A percentile compares a stretch with the other conserved stretches of the same genome.
Conservation (phyloP, 2,113 vertebrate genomes). For the Verasper variegatus region DNA sequence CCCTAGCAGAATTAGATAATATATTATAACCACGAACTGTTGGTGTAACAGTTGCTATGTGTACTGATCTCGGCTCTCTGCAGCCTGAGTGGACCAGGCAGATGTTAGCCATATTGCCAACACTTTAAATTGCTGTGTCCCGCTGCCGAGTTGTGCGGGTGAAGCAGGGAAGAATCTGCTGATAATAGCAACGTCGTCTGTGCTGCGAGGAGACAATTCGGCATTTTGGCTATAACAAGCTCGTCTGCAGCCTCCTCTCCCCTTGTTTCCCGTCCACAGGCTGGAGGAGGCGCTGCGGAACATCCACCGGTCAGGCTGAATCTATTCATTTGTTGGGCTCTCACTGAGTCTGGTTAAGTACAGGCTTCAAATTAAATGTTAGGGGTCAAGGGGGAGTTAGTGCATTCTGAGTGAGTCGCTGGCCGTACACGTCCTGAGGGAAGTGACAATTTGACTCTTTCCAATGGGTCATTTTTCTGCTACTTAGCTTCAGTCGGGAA, state of each 20-base stretch:
- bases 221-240: slow-evolving; percentile 38
- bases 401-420: slow-evolving; percentile 51
- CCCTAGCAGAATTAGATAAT: not conserved
- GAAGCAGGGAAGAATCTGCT: slow-evolving; percentile 31
- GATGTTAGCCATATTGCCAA: slow-evolving; percentile 50
- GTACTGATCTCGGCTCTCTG: slow-evolving; percentile 3
- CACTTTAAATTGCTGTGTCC: slow-evolving; percentile 38
- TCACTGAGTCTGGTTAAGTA: slow-evolving; percentile 55
- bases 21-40: not conserved
- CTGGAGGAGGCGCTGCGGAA: slow-evolving; percentile 27
- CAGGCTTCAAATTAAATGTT: slow-evolving; percentile 57
- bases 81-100: slow-evolving; percentile 14
- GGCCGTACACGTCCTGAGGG: slow-evolving; percentile 42
- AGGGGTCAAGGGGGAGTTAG: slow-evolving; percentile 48
- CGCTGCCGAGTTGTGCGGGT: slow-evolving; percentile 23
- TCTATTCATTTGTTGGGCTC: slow-evolving; percentile 53
- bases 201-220: slow-evolving; percentile 14
- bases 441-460: slow-evolving; percentile 65
- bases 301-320: slow-evolving; percentile 41
- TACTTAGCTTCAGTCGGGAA: slow-evolving; percentile 72
- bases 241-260: slow-evolving; percentile 24
- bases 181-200: slow-evolving; percentile 41
- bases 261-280: slow-evolving; percentile 17
- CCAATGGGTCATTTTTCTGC: slow-evolving; percentile 76
- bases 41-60: not conserved